Percentiles rank a stretch among this genome's conserved stretches.
These are phyloP conservation scores for Pedionomus torquatus DNA, from an alignment of 2,113 vertebrate species.

Conservation along the genomic window DNA sequence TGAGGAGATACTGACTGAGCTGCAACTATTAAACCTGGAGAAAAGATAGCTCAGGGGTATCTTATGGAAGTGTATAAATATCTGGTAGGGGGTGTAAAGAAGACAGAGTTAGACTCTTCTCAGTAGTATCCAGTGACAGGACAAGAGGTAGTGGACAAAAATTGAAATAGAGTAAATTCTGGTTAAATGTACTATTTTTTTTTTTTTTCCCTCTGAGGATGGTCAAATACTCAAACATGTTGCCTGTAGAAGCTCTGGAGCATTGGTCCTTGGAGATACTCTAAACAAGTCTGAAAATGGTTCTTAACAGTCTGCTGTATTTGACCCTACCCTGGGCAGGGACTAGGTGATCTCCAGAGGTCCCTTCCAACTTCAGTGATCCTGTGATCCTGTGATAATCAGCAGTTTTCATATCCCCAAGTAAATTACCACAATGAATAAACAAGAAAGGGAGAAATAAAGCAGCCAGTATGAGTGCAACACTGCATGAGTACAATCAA, in stretches of 20 bases:
- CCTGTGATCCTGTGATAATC: constrained; percentile 3
- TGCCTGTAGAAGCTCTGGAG: background rate
- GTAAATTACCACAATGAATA: constrained; percentile 31
- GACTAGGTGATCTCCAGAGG: background rate
- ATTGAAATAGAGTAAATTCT: background rate
- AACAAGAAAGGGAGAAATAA: constrained; percentile 47
- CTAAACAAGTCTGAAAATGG: background rate
- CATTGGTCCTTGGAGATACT: background rate
- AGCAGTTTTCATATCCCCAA: constrained; percentile 16
- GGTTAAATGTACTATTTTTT: background rate
- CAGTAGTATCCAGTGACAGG: background rate
- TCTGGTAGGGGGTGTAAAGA: background rate
- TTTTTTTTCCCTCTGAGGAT: background rate
- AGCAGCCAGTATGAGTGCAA: constrained; percentile 1
- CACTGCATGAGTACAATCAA: constrained; percentile 19
- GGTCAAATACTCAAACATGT: background rate
- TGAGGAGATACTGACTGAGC: background rate
- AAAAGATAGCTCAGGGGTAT: background rate
- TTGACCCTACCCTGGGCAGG: background rate
- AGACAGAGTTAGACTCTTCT: background rate
- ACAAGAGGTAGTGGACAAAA: background rate
- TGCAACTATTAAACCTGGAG: background rate
- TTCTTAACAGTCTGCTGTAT: background rate
- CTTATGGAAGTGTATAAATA: background rate
- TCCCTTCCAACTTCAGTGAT: background rate